Evolutionary conservation across 1,140 invertebrate species (phyloP).

Genomic region (Babylonia areolata): DNA sequence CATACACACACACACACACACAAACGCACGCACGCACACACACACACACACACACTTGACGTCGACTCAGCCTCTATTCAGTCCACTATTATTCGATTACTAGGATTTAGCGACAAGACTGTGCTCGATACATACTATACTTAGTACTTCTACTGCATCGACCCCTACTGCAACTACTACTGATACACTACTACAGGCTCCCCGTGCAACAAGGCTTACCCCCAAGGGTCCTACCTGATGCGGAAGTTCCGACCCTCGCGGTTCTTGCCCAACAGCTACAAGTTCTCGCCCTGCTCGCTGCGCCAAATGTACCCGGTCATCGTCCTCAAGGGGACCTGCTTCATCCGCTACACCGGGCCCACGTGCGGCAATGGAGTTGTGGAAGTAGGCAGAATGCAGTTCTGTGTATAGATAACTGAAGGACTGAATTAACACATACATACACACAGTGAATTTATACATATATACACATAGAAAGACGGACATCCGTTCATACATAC

Average conservation of each 20-base stretch:
- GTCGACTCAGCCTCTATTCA: not conserved
- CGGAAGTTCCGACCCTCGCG: slow-evolving; percentile 55
- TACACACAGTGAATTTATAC: too few species aligned
- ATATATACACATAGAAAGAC: too few species aligned
- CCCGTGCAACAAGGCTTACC: not conserved
- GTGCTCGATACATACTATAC: too few species aligned
- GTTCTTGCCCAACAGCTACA: slow-evolving; percentile 57
- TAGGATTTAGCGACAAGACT: too few species aligned
- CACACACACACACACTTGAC: slow-evolving; percentile 20
- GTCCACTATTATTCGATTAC: not conserved
- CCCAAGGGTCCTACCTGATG: slow-evolving; percentile 59
- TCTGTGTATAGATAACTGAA: too few species aligned
- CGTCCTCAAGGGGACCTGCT: slow-evolving; percentile 54
- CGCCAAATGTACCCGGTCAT: slow-evolving; percentile 64
- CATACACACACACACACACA: not conserved
- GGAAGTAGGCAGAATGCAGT: slow-evolving; percentile 50
- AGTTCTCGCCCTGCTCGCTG: slow-evolving; percentile 66
- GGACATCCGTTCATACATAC: too few species aligned
- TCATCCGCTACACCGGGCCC: slow-evolving; percentile 33
- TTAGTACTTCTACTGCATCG: too few species aligned
- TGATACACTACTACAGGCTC: not conserved
- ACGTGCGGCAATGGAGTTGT: slow-evolving; percentile 60
- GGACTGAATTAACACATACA: too few species aligned
- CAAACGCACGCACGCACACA: not conserved
- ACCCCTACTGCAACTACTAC: too few species aligned